phyloP scores from a whole-genome alignment of 2,888 invertebrate genomes.

The Ceriagrion tenellum region DNA sequence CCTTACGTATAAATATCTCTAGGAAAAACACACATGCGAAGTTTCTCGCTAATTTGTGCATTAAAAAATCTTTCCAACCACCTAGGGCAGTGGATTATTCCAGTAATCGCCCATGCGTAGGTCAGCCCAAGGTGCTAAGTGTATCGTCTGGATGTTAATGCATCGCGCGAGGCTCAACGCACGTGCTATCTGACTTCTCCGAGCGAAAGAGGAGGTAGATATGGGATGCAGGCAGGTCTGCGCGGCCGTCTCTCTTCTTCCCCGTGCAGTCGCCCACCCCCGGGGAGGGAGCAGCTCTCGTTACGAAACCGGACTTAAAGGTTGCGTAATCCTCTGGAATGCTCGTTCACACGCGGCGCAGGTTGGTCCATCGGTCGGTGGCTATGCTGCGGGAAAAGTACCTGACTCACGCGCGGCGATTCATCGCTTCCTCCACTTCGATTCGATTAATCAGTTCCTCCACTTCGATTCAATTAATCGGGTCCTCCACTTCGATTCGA shows the following conservation, averaged over 20 bases:
- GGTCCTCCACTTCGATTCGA: neutral
- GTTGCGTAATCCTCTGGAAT: neutral
- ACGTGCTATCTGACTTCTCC: too few relatives aligned
- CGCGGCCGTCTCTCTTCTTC: neutral
- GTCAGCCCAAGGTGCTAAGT: too few relatives aligned
- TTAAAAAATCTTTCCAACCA: too few relatives aligned
- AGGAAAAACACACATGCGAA: too few relatives aligned
- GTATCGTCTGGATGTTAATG: too few relatives aligned
- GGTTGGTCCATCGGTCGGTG: neutral
- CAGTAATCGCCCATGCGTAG: too few relatives aligned
- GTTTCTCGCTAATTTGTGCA: too few relatives aligned
- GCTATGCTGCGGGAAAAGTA: neutral
- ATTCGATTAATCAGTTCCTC: neutral
- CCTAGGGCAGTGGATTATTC: neutral
- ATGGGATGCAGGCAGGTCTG: neutral
- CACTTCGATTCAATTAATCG: neutral
- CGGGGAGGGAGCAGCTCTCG: neutral
- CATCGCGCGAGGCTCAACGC: too few relatives aligned
- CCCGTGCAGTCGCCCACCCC: neutral
- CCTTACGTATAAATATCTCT: too few relatives aligned
- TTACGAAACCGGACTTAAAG: neutral
- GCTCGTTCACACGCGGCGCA: neutral
- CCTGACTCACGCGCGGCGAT: neutral
- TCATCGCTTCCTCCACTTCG: neutral
- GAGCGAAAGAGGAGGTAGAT: too few relatives aligned